Percentiles rank a stretch among this genome's conserved stretches.
Evolutionary conservation across 2,888 invertebrate genomes (phyloP).

Genomic region (Sturmia bella): DNA sequence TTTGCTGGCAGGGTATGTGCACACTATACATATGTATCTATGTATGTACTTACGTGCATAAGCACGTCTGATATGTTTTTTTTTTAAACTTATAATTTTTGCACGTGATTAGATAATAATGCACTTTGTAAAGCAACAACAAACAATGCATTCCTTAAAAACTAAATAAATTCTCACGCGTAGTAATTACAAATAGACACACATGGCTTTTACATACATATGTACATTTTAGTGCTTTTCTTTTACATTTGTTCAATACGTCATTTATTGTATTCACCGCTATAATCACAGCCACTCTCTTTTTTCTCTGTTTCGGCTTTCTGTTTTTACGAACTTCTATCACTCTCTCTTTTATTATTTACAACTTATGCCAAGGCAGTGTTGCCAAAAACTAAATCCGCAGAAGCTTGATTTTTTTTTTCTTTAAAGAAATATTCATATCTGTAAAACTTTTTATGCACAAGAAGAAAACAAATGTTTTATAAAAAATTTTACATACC

Average conservation of each 20-base stretch:
- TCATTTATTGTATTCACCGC: conserved; percentile 24
- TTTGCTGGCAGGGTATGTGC: too few relatives aligned
- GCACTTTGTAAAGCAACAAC: conserved; percentile 8
- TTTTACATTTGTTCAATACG: conserved; percentile 17
- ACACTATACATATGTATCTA: neutral
- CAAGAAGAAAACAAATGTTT: too few relatives aligned
- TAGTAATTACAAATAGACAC: conserved; percentile 6
- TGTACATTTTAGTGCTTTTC: too few relatives aligned
- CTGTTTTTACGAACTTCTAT: too few relatives aligned
- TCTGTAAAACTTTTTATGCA: too few relatives aligned
- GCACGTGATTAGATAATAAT: conserved; percentile 59
- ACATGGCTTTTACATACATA: conserved; percentile 10
- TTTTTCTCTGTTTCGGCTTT: neutral
- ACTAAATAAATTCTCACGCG: conserved; percentile 9
- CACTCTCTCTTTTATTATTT: too few relatives aligned
- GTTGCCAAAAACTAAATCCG: too few relatives aligned
- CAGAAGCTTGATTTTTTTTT: too few relatives aligned
- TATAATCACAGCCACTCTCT: conserved; percentile 42
- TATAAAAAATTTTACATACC: too few relatives aligned
- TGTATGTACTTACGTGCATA: neutral
- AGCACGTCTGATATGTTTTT: too few relatives aligned
- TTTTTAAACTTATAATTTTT: neutral
- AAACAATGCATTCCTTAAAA: neutral
- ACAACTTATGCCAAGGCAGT: too few relatives aligned
- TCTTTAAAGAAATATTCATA: too few relatives aligned